A percentile compares a stretch with the other conserved stretches of the same genome.
Evolutionary conservation across 2,888 invertebrate genomes (phyloP).

Genomic region (Arrhopalites spinosus): DNA sequence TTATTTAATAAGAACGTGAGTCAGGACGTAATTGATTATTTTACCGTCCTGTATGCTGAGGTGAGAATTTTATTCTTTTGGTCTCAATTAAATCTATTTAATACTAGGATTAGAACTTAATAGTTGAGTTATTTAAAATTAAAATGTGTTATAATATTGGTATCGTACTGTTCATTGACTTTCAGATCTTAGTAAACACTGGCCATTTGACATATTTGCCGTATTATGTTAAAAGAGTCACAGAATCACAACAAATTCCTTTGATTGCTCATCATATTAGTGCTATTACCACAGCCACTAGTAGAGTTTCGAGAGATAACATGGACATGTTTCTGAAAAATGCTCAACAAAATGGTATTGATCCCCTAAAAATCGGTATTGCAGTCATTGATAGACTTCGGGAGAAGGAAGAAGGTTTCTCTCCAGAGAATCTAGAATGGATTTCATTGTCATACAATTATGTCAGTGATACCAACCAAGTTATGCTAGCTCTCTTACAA

Average conservation of each 20-base stretch:
- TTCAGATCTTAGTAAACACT: conserved; percentile 48
- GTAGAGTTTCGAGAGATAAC: conserved; percentile 26
- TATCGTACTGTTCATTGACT: not conserved
- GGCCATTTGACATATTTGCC: conserved; percentile 45
- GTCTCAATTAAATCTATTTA: not conserved
- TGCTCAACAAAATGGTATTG: conserved; percentile 42
- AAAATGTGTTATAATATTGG: not conserved
- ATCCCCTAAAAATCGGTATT: conserved; percentile 47
- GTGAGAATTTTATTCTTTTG: conserved; percentile 25
- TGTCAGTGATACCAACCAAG: conserved; percentile 39
- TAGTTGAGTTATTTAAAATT: not conserved
- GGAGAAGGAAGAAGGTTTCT: conserved; percentile 45
- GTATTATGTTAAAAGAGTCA: conserved; percentile 49
- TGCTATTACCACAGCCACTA: conserved; percentile 24
- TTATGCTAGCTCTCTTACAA: conserved; percentile 47
- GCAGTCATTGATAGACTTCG: conserved; percentile 49
- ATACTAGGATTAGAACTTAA: too few relatives aligned
- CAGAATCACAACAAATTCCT: conserved; percentile 43
- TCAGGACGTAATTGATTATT: conserved; percentile 44
- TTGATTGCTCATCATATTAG: conserved; percentile 48
- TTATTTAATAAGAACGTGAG: conserved; percentile 40
- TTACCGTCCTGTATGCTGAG: conserved; percentile 46
- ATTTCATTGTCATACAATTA: conserved; percentile 45
- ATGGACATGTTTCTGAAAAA: conserved; percentile 42
- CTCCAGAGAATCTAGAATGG: conserved; percentile 49